Evolutionary conservation across 1,140 invertebrate genomes (phyloP).

Genomic region (Drosophila pandora): DNA sequence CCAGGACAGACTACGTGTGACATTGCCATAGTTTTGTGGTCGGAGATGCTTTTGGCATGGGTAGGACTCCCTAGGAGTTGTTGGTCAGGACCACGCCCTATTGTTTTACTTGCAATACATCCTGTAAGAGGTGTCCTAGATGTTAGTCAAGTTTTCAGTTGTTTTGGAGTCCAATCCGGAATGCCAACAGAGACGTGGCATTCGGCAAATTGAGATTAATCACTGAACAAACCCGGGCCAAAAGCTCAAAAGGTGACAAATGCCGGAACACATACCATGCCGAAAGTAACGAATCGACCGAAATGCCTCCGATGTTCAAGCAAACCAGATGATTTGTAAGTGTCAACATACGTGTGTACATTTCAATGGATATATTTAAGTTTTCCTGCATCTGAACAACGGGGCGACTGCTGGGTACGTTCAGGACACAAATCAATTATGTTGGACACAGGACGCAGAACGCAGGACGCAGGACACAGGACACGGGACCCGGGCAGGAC

Average conservation of each 20-base stretch:
- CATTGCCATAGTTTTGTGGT: slow-evolving; percentile 6
- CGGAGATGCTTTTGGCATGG: slow-evolving; percentile 14
- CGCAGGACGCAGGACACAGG: no score
- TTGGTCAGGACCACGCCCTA: background rate
- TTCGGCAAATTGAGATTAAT: slow-evolving; percentile 73
- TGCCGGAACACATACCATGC: slow-evolving; percentile 36
- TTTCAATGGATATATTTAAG: slow-evolving; percentile 56
- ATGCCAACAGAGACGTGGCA: slow-evolving; percentile 38
- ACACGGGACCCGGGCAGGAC: slow-evolving; percentile 5
- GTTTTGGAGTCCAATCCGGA: slow-evolving; percentile 13
- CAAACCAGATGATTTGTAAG: slow-evolving; percentile 72
- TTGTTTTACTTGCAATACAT: background rate
- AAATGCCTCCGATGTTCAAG: slow-evolving; percentile 61
- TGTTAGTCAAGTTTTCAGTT: slow-evolving; percentile 27
- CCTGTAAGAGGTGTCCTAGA: background rate
- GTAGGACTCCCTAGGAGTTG: slow-evolving; percentile 6
- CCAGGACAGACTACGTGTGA: slow-evolving; percentile 8
- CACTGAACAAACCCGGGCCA: slow-evolving; percentile 52
- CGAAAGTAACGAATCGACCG: slow-evolving; percentile 28
- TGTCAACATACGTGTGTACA: slow-evolving; percentile 25
- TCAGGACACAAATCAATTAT: slow-evolving; percentile 76
- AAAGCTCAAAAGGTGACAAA: slow-evolving; percentile 72
- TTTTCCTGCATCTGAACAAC: slow-evolving; percentile 67
- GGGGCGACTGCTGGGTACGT: slow-evolving; percentile 27
- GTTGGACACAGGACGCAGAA: slow-evolving; percentile 19